Percentiles rank a stretch among this genome's conserved stretches.
Conservation (phyloP, 2,888 invertebrate species). For the Lasioglossum marginatum region DNA sequence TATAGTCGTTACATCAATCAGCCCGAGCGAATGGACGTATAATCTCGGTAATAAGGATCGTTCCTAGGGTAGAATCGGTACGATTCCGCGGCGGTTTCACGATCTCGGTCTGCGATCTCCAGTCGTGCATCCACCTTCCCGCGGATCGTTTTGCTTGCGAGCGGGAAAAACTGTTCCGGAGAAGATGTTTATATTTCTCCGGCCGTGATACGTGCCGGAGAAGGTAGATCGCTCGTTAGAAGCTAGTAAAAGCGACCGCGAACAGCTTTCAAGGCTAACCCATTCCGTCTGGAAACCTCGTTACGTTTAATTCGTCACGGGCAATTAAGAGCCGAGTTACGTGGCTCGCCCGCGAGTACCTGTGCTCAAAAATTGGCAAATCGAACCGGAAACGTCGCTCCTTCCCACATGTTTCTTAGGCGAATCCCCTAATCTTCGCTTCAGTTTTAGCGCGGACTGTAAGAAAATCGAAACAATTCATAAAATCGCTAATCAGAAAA, state of each 20-base stretch:
- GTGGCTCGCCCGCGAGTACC: neutral
- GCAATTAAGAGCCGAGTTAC: conserved; percentile 27
- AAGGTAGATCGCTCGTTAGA: conserved; percentile 27
- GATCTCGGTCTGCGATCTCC: neutral
- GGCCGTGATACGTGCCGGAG: conserved; percentile 7
- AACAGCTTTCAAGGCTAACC: conserved; percentile 22
- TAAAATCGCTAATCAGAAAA: too few species aligned
- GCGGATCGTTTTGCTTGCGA: neutral
- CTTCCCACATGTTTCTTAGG: too few species aligned
- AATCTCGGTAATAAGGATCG: conserved; percentile 42
- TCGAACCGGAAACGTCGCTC: neutral
- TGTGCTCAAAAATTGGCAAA: neutral
- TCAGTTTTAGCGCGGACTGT: too few species aligned
- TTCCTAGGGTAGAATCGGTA: neutral
- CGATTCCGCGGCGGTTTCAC: neutral
- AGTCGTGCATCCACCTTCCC: neutral
- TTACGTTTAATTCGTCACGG: conserved; percentile 38
- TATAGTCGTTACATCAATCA: conserved; percentile 48
- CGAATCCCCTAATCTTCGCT: too few species aligned
- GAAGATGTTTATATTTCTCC: conserved; percentile 21
- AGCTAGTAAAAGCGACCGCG: conserved; percentile 24
- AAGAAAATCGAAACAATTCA: neutral
- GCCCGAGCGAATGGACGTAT: conserved; percentile 30
- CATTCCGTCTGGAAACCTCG: conserved; percentile 18
- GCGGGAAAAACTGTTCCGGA: neutral